These are phyloP conservation scores for Ammodytes marinus DNA, from an alignment of 2,113 vertebrate genomes.

Conservation along the genomic window DNA sequence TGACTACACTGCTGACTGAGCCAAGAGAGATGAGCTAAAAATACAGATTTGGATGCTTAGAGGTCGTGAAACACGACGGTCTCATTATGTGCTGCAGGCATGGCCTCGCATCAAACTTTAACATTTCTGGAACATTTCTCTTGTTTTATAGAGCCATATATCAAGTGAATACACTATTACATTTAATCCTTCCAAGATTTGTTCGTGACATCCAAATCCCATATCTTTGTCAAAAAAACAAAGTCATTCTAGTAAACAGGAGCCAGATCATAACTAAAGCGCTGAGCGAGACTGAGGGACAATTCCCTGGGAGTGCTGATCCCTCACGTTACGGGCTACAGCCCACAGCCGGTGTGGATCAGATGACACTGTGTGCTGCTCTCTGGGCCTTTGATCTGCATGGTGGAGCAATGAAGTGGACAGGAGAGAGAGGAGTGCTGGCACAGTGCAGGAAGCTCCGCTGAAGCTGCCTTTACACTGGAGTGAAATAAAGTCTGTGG, in stretches of 20 bases:
- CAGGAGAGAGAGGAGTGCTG: slow-evolving; percentile 44
- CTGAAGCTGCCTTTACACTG: slow-evolving; percentile 32
- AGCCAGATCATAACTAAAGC: slow-evolving; percentile 46
- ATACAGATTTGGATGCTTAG: slow-evolving; percentile 53
- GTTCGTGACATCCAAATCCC: slow-evolving; percentile 33
- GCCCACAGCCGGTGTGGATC: slow-evolving; percentile 76
- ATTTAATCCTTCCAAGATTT: slow-evolving; percentile 37
- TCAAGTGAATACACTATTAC: slow-evolving; percentile 40
- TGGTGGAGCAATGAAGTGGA: slow-evolving; percentile 59
- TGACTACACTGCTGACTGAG: slow-evolving; percentile 46
- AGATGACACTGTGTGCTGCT: slow-evolving; percentile 71
- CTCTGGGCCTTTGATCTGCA: slow-evolving; percentile 74
- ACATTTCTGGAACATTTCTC: slow-evolving; percentile 29
- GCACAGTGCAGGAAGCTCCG: slow-evolving; percentile 37
- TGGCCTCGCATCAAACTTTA: slow-evolving; percentile 14
- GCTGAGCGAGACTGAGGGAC: slow-evolving; percentile 55
- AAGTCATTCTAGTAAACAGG: slow-evolving; percentile 21
- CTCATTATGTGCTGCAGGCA: slow-evolving; percentile 37
- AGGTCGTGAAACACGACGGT: slow-evolving; percentile 51
- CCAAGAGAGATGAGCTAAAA: slow-evolving; percentile 65
- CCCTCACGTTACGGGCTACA: slow-evolving; percentile 68
- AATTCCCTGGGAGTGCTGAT: slow-evolving; percentile 68
- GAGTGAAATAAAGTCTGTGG: slow-evolving; percentile 19
- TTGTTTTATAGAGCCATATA: slow-evolving; percentile 32
- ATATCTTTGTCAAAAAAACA: slow-evolving; percentile 38